Base-by-base conservation (phyloP, 2,113 vertebrate species). In the Hemiscyllium ocellatum region DNA sequence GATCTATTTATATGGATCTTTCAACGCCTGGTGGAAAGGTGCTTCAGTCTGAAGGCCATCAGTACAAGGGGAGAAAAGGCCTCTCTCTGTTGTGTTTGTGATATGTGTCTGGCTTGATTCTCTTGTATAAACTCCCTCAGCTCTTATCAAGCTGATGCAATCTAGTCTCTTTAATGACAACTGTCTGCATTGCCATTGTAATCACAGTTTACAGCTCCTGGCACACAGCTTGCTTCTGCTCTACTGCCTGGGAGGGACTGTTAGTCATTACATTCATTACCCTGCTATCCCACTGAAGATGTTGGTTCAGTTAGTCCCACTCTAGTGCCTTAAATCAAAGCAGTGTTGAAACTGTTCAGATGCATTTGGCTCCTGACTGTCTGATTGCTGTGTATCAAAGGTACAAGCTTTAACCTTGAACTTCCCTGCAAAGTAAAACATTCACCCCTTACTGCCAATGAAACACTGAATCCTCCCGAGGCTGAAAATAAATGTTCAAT, bases 371-470 rank as follows among this genome's bases (percentile, higher is more conserved):
- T 93, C 89, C 89, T 66, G 89, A 66, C 89, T 93, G 89, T 93
- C 89, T 93, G 89, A 93, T 93, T 93, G 89, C 61, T n/a, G n/a
- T 93, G 61, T 10, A 93, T 93, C 89, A 93, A 93, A 93, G 89
- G 19, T 33, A 66, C 61, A 66, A 65, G 33, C n/a, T 42, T 68
- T 93, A 93, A 93, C 89, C 89, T 93, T 93, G 89, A 93, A 93
- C 89, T 37, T 37, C 8, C 89, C 37, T 68, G 33, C 5, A 66
- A 66, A 93, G n/a, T 22, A 68, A 93, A 93, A 66, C 61, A 42
- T 37, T n/a, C 33, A 66, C 61, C 89, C 89, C 89, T 66, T 91
- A 90, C 26, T 47, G 4, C 87, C 15, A 91, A 65, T 37, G 61
- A 24, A 19, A 37, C 1, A 66, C 5, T 5, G 12, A 93, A 93